These are phyloP conservation scores for Ectropis grisescens DNA, from an alignment of 1,140 invertebrate genomes.

Conservation along the genomic window DNA sequence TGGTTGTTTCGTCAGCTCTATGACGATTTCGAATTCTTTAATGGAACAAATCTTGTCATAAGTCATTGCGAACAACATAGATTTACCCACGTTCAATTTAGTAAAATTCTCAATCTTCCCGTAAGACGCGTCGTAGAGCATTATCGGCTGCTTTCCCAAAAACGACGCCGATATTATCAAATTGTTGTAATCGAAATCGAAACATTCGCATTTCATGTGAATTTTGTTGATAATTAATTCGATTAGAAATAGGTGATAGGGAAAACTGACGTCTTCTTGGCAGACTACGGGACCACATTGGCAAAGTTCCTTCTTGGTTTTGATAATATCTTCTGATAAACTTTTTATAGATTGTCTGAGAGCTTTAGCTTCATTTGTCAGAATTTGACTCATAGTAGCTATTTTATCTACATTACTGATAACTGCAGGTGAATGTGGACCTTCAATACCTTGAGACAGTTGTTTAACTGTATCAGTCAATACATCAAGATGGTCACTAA, in stretches of 20 bases:
- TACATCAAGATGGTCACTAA: constrained; percentile 26
- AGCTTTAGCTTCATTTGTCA: constrained; percentile 49
- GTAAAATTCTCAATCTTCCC: constrained; percentile 43
- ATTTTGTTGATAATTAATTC: constrained; percentile 59
- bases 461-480: constrained; percentile 19
- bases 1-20: constrained; percentile 45
- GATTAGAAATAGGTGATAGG: constrained; percentile 53
- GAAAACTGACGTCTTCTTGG: constrained; percentile 43
- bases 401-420: constrained; percentile 51
- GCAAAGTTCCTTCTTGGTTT: constrained; percentile 36
- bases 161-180: constrained; percentile 45
- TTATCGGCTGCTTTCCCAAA: constrained; percentile 48
- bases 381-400: constrained; percentile 42
- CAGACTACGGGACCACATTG: constrained; percentile 1
- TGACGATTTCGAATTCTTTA: constrained; percentile 37
- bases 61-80: constrained; percentile 55
- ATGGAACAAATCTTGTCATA: constrained; percentile 58
- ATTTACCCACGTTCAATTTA: constrained; percentile 51
- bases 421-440: constrained; percentile 17
- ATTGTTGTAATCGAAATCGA: constrained; percentile 47
- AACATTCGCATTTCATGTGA: constrained; percentile 61
- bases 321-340: constrained; percentile 38
- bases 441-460: constrained; percentile 17
- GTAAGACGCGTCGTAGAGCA: constrained; percentile 45
- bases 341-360: constrained; percentile 43